These are phyloP conservation scores for Acronicta leporina DNA, from an alignment of 2,888 invertebrate species.

Conservation along the genomic window DNA sequence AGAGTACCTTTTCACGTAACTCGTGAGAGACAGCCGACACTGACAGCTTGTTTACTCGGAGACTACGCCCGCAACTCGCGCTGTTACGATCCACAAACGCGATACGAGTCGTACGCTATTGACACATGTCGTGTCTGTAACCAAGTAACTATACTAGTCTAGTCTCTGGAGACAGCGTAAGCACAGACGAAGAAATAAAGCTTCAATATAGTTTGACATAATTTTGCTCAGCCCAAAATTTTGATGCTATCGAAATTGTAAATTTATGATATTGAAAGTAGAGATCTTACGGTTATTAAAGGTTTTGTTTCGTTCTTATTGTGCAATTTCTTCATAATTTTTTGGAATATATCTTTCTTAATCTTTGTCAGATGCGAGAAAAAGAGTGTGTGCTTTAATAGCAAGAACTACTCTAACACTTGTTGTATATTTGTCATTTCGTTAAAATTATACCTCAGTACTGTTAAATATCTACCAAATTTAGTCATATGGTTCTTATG, in stretches of 20 bases:
- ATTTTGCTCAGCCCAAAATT: background rate
- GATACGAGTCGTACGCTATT: constrained; percentile 43
- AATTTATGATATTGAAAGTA: no score
- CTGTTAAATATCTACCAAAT: background rate
- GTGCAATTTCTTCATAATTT: no score
- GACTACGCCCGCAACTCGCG: constrained; percentile 11
- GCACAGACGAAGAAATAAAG: constrained; percentile 16
- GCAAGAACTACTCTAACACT: no score
- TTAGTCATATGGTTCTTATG: constrained; percentile 37
- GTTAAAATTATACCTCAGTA: no score
- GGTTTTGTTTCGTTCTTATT: no score
- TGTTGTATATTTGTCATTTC: no score
- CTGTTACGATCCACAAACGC: constrained; percentile 33
- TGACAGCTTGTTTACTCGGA: constrained; percentile 47
- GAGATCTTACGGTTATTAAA: no score
- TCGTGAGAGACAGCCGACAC: constrained; percentile 23
- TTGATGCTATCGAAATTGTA: background rate
- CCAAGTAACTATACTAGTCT: constrained; percentile 12
- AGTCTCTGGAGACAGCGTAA: constrained; percentile 13
- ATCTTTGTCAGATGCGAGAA: no score
- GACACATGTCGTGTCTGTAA: constrained; percentile 46
- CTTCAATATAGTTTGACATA: background rate
- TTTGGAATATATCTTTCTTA: no score
- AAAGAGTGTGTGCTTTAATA: no score
- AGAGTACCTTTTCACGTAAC: constrained; percentile 38